Percentiles rank a stretch among this genome's conserved stretches.
phyloP scores from a whole-genome alignment of 2,888 invertebrate genomes.

The Micoletzkya japonica region DNA sequence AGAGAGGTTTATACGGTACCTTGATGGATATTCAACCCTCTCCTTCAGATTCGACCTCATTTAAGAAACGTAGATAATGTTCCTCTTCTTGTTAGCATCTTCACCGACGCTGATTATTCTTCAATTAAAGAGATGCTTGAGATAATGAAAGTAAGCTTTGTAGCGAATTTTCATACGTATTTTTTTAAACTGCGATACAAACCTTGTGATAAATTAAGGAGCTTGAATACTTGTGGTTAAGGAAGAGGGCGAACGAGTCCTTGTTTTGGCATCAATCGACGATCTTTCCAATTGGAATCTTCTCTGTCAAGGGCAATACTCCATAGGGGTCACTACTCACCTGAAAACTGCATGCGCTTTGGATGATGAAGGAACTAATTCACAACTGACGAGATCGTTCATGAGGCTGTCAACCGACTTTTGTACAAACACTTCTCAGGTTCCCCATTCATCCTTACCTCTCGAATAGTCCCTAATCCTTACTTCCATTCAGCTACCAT shows the following conservation, averaged over 20 bases:
- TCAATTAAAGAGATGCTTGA: constrained; percentile 84
- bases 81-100: constrained; percentile 90
- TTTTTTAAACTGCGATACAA: neutral
- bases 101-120: constrained; percentile 92
- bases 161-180: neutral
- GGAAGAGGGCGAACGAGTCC: neutral
- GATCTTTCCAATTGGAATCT: constrained; percentile 1
- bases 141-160: constrained; percentile 77
- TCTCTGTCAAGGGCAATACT: neutral
- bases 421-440: neutral
- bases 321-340: too few relatives aligned
- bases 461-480: neutral
- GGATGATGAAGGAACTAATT: neutral
- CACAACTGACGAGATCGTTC: neutral
- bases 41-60: constrained; percentile 72
- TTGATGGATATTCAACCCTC: neutral
- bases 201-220: neutral
- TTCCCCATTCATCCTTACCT: neutral
- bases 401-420: neutral
- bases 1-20: constrained; percentile 72
- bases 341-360: neutral
- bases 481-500: neutral
- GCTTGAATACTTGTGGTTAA: neutral
- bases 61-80: constrained; percentile 83
- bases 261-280: neutral